Evolutionary conservation across 2,888 invertebrate species (phyloP), one percentile per base, ranked within the genome.

Genomic region (Aquatica leii): DNA sequence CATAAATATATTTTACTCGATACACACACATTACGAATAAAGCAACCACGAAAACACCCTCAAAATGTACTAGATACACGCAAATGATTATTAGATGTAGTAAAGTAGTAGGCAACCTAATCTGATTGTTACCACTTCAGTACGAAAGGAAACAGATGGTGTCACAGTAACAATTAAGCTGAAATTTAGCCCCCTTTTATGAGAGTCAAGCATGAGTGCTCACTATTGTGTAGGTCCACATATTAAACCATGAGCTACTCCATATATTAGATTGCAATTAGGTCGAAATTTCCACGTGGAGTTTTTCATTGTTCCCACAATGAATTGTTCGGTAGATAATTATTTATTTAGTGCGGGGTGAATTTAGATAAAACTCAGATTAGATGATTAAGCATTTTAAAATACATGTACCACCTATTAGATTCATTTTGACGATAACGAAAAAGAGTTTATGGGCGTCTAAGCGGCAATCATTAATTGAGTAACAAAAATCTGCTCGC

Each of bases 91-190:
- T 65, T 65, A 65, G 55, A 40, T 43, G 52, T 53, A 62, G 54
- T 59, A 65, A 24, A 51, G 71, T 69, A 69, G 34, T 34, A 46
- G 65, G 66, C 69, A 69, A 67, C 68, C 69, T 72, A 72, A 72
- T 72, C 71, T 71, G 71, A 72, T 73, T 70, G 60, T 68, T 69
- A 67, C 71, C 66, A 55, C 64, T 59, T 54, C 67, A 54, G 69
- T 64, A 72, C 73, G 77, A 80, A 80, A 81, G 81, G 81, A 82
- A 82, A 80, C 81, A 82, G 81, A 82, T 82, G 81, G 81, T 82
- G 82, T 81, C 79, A 78, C 78, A 77, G 78, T 78, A 79, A 80
- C 81, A 82, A 82, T 82, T 82, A 82, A 76, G 79, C 76, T 75
- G 78, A 81, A 82, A 81, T 81, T 81, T 81, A 80, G 80, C 81